Evolutionary conservation across 1,140 invertebrate species (phyloP), one percentile per base, ranked within the genome.

Genomic region (Hycleus cichorii): DNA sequence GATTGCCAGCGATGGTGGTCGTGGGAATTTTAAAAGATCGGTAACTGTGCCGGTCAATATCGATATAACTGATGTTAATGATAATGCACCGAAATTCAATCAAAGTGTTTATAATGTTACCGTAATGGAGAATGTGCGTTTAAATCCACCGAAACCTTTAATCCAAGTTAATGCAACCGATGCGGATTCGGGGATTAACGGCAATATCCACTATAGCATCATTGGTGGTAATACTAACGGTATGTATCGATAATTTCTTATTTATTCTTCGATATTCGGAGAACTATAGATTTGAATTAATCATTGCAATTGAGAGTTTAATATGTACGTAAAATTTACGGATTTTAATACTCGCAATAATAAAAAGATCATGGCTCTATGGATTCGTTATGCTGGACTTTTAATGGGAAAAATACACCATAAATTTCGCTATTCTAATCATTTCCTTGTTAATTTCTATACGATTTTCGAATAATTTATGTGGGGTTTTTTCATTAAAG

Each of bases 41-140:
- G 83, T 83, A 11, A 84, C 85, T 26, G 87, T 89, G 8, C 86
- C 88, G 4, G 88, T 93, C 32, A 79, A 86, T 67, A 83, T 95
- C n/a, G 85, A 83, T 69, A 78, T 95, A 1, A 67, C 81, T 12
- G 91, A 95, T 72, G 81, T 89, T 1, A 93, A 94, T 73, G 91
- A 95, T 69, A 91, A 93, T 72, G 68, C 83, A 3, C 92, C 91
- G 0, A 77, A 84, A 53, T 93, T 94, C 69, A 82, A 78, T 1
- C 83, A 86, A 58, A 81, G 84, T 45, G 79, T 81, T 12, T 91
- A 91, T 69, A 83, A 85, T 61, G 84, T 89, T 0, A 87, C 83
- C 0, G 85, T 95, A 1, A 85, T 87, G 1, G 92, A 95, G 70
- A 93, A 91, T 70, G 80, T 93, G 8, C 80, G 86, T 8, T 73